These are phyloP conservation scores for Nebria ingens DNA, from an alignment of 1,140 invertebrate genomes.

Conservation along the genomic window DNA sequence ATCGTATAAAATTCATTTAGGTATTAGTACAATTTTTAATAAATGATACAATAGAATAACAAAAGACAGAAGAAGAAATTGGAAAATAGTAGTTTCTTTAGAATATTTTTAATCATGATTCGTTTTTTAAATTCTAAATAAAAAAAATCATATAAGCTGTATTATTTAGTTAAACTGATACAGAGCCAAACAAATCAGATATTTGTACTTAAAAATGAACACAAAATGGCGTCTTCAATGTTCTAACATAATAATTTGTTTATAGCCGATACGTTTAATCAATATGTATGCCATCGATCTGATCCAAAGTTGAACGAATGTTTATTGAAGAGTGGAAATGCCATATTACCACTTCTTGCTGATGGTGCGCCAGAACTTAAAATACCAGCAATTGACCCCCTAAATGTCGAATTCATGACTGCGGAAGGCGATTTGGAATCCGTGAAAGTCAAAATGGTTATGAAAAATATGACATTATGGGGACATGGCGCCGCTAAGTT, in stretches of 20 bases:
- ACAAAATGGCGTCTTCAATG: too few relatives aligned
- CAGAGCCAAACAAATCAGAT: too few relatives aligned
- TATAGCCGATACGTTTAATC: background rate
- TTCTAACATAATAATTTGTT: background rate
- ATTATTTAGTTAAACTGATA: too few relatives aligned
- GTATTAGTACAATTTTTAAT: too few relatives aligned
- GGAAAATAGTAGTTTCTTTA: too few relatives aligned
- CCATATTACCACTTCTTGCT: slow-evolving; percentile 34
- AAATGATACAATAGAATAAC: too few relatives aligned
- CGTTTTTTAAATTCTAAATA: too few relatives aligned
- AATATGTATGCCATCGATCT: slow-evolving; percentile 33
- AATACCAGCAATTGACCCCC: slow-evolving; percentile 35
- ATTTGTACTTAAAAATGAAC: too few relatives aligned
- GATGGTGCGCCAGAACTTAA: slow-evolving; percentile 37
- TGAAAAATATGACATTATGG: background rate
- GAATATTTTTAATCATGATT: too few relatives aligned
- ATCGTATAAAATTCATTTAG: too few relatives aligned
- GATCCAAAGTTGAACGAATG: slow-evolving; percentile 39
- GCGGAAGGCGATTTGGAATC: background rate
- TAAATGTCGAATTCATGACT: slow-evolving; percentile 13
- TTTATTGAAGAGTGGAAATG: slow-evolving; percentile 34
- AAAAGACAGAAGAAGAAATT: too few relatives aligned
- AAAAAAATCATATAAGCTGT: too few relatives aligned
- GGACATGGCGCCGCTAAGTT: background rate
- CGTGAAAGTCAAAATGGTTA: slow-evolving; percentile 3